Percentiles rank a stretch among this genome's conserved stretches.
phyloP scores from a whole-genome alignment of 2,113 vertebrate genomes.

The Pelmatolapia mariae region DNA sequence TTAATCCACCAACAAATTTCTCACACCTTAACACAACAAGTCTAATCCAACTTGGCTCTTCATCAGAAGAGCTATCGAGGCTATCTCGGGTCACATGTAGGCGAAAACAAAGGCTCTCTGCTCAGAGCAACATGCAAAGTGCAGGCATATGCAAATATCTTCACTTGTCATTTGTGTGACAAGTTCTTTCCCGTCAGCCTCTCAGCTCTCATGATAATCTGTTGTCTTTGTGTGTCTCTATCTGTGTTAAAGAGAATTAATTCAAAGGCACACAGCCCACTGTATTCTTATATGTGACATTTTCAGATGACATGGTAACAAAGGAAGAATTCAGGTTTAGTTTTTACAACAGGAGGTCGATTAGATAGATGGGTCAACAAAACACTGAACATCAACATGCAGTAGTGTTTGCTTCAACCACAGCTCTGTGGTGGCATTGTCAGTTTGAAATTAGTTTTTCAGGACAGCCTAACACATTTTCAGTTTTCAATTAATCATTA shows the following conservation, averaged over 20 bases:
- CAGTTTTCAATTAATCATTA: background rate
- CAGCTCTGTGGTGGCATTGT: background rate
- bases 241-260: background rate
- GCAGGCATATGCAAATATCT: slow-evolving; percentile 45
- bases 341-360: background rate
- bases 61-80: background rate
- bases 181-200: background rate
- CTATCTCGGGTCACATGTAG: background rate
- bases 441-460: background rate
- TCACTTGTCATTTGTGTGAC: background rate
- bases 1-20: background rate
- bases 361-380: background rate
- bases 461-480: background rate
- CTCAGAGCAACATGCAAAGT: slow-evolving; percentile 46
- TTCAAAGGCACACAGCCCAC: background rate
- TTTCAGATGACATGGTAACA: background rate
- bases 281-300: background rate
- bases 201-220: background rate
- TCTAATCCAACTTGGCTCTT: background rate
- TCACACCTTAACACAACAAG: background rate
- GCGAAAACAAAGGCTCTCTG: background rate
- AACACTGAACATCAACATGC: background rate
- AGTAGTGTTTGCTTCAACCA: background rate
- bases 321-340: background rate
- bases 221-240: background rate